A percentile compares a stretch with the other conserved stretches of the same genome.
Conservation (phyloP, 2,113 vertebrate genomes). For the Tachysurus fulvidraco region DNA sequence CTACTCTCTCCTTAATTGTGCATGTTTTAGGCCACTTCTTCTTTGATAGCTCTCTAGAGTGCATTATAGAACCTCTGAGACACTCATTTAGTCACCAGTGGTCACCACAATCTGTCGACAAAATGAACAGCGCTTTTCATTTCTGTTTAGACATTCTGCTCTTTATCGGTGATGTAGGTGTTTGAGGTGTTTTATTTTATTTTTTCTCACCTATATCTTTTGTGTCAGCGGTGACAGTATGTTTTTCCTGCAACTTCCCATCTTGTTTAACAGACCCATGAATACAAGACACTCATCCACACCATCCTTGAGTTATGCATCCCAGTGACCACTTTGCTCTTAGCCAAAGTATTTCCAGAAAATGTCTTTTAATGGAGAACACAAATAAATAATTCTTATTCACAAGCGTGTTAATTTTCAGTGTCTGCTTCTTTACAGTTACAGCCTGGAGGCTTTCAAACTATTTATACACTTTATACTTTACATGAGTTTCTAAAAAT, state of each 20-base stretch:
- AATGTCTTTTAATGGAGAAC: constrained; percentile 71
- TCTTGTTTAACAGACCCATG: constrained; percentile 47
- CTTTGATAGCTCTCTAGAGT: constrained; percentile 33
- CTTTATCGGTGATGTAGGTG: constrained; percentile 53
- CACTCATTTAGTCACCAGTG: not conserved
- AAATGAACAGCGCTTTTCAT: not conserved
- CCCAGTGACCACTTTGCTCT: constrained; percentile 65
- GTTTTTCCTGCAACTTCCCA: constrained; percentile 63
- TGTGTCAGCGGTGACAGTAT: constrained; percentile 65
- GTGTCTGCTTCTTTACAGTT: not conserved
- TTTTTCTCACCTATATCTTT: constrained; percentile 49
- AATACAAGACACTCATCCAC: not conserved
- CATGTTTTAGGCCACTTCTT: constrained; percentile 45
- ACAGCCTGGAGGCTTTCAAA: not conserved
- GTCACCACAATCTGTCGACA: constrained; percentile 13
- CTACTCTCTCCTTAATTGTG: constrained; percentile 8
- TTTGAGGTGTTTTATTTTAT: constrained; percentile 5
- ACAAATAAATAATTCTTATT: constrained; percentile 77
- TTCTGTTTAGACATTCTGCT: constrained; percentile 60
- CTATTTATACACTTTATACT: not conserved
- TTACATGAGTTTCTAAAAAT: not conserved
- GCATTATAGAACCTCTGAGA: constrained; percentile 10
- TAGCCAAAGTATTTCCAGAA: constrained; percentile 67
- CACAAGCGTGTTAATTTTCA: constrained; percentile 45
- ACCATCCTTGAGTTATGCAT: constrained; percentile 8